Evolutionary conservation across 2,113 vertebrate species (phyloP).

Genomic region (Myotis lucifugus): DNA sequence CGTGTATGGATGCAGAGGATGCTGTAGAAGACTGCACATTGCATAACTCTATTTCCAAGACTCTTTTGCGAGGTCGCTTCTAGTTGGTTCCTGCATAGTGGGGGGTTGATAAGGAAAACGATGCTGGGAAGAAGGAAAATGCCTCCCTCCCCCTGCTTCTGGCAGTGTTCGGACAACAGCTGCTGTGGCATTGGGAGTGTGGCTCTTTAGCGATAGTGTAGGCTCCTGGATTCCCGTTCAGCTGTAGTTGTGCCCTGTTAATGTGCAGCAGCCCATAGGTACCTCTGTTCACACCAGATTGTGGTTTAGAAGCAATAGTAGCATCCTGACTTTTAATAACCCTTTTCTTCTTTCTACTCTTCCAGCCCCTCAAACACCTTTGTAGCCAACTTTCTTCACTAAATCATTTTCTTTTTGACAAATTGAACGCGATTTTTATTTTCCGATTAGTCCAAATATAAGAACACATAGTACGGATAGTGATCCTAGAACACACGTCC

Average conservation of each 20-base stretch:
- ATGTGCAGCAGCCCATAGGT: accelerated
- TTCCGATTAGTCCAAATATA: not conserved
- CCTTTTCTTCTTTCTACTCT: not conserved
- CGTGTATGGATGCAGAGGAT: accelerated
- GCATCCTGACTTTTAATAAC: not conserved
- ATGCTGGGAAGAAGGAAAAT: not conserved
- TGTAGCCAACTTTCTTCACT: not conserved
- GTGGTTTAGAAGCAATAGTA: not conserved
- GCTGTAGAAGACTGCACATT: not conserved
- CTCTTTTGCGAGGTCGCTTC: not conserved
- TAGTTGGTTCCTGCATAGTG: not conserved
- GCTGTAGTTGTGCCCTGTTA: not conserved
- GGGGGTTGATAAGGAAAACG: not conserved
- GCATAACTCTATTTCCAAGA: not conserved
- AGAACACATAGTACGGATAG: not conserved
- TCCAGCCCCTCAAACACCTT: not conserved
- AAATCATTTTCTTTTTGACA: not conserved
- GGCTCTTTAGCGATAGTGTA: accelerated
- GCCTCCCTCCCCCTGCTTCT: not conserved
- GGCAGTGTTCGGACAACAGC: not conserved
- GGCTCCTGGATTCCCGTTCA: not conserved
- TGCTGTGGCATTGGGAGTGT: not conserved
- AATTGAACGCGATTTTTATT: not conserved
- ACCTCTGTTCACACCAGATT: not conserved
- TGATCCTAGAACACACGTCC: not conserved